A percentile compares a stretch with the other conserved stretches of the same genome.
These are phyloP conservation scores for Brachypodius melanocephalos DNA, from an alignment of 2,113 vertebrate species.

Conservation along the genomic window DNA sequence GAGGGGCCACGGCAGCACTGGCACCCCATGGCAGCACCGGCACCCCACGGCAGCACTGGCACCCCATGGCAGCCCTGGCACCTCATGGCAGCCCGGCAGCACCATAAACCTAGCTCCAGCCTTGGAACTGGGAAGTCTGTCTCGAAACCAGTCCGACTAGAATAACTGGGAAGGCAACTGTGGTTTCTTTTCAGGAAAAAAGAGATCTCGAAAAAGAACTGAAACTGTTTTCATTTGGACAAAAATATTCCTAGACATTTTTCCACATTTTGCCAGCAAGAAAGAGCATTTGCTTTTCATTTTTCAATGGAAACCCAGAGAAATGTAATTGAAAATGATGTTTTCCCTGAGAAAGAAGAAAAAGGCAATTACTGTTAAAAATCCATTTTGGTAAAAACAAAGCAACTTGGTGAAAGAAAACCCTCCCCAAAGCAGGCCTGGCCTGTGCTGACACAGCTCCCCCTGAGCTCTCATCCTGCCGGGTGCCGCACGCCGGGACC, in stretches of 20 bases:
- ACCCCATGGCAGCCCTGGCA: too few relatives aligned
- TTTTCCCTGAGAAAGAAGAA: neutral
- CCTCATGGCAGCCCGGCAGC: neutral
- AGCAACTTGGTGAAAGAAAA: slow-evolving; percentile 1
- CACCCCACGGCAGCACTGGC: fast-evolving
- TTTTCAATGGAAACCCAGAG: slow-evolving; percentile 52
- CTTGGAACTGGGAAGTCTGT: slow-evolving; percentile 28
- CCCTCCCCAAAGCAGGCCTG: neutral
- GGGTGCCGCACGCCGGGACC: fast-evolving
- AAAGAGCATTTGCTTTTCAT: slow-evolving; percentile 61
- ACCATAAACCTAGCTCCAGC: neutral
- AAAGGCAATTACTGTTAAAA: slow-evolving; percentile 5
- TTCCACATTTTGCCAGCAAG: slow-evolving; percentile 15
- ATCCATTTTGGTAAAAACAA: slow-evolving; percentile 28
- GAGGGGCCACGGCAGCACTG: fast-evolving
- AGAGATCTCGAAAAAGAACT: slow-evolving; percentile 40
- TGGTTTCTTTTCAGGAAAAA: slow-evolving; percentile 67
- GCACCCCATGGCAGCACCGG: neutral
- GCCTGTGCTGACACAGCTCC: neutral
- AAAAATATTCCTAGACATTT: slow-evolving; percentile 64
- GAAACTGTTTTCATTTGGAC: slow-evolving; percentile 59
- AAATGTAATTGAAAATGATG: slow-evolving; percentile 44
- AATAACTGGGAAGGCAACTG: slow-evolving; percentile 63
- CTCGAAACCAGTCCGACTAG: slow-evolving; percentile 54
- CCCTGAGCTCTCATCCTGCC: neutral